These are phyloP conservation scores for Setophaga petechia DNA, from an alignment of 2,113 vertebrate species.

Conservation along the genomic window DNA sequence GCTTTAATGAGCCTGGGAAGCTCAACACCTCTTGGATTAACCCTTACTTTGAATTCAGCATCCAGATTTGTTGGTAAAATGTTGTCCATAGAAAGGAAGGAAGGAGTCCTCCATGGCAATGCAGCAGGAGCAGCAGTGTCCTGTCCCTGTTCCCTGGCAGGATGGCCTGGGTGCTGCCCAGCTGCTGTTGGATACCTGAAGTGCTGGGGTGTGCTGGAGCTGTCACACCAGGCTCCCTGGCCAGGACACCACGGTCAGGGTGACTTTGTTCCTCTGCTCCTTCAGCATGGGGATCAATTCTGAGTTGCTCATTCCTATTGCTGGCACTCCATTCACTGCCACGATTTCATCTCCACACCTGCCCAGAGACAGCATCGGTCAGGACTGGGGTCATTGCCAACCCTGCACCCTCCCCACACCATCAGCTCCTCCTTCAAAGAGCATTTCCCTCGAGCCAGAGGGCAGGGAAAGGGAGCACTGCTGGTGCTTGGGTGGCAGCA, in stretches of 20 bases:
- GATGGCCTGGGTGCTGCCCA: background rate
- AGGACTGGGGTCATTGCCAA: background rate
- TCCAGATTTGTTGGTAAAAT: background rate
- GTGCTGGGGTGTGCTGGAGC: rapidly evolving
- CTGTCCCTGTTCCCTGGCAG: background rate
- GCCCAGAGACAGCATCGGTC: background rate
- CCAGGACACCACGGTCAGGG: conserved; percentile 91
- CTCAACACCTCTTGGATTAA: background rate
- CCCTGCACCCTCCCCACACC: background rate
- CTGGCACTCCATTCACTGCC: conserved; percentile 88
- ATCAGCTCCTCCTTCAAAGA: background rate
- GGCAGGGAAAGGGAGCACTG: background rate
- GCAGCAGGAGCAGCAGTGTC: background rate
- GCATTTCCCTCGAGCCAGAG: background rate
- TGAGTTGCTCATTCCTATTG: conserved; percentile 89
- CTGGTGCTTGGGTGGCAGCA: background rate
- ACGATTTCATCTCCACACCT: conserved; percentile 95
- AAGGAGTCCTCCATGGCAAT: background rate
- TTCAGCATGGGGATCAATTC: conserved; percentile 92
- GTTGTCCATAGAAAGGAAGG: background rate
- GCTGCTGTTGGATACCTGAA: background rate
- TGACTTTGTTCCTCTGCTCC: conserved; percentile 90
- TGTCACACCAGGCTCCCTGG: conserved; percentile 85
- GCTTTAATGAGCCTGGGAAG: background rate
- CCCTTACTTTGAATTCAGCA: background rate